Conservation (phyloP, 2,113 vertebrate species). For the Istiophorus platypterus region DNA sequence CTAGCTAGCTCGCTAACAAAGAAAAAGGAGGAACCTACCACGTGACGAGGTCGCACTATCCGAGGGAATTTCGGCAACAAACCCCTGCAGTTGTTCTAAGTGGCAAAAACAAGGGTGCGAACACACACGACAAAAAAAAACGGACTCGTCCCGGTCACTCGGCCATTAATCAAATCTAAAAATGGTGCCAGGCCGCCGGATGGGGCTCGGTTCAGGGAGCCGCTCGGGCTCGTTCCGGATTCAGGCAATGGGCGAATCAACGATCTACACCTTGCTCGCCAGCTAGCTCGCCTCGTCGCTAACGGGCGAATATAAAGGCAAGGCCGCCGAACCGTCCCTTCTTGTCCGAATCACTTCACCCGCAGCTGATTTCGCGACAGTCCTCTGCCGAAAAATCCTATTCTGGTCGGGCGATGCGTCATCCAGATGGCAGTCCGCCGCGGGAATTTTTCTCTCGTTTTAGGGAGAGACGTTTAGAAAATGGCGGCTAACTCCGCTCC, state of each 20-base stretch:
- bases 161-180: conserved; percentile 73
- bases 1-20: conserved; percentile 89
- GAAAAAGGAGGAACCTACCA: conserved; percentile 95
- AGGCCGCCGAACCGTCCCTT: conserved; percentile 73
- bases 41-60: conserved; percentile 94
- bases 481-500: conserved; percentile 93
- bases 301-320: conserved; percentile 65
- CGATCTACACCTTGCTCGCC: conserved; percentile 79
- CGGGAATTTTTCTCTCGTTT: conserved; percentile 82
- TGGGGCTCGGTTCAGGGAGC: conserved; percentile 58
- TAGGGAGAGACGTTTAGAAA: conserved; percentile 91
- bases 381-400: conserved; percentile 66
- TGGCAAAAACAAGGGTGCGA: conserved; percentile 66
- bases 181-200: conserved; percentile 29
- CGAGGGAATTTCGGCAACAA: conserved; percentile 92
- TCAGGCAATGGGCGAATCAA: conserved; percentile 86
- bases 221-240: conserved; percentile 82
- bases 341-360: conserved; percentile 48
- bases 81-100: conserved; percentile 89
- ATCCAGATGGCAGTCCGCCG: conserved; percentile 64
- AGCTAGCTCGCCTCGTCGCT: conserved; percentile 77
- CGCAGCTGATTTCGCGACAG: conserved; percentile 35
- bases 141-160: conserved; percentile 53
- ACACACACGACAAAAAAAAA: too few species aligned
- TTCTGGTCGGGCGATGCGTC: conserved; percentile 44